phyloP scores from a whole-genome alignment of 2,888 invertebrate genomes.

The Neoscelio sp. region DNA sequence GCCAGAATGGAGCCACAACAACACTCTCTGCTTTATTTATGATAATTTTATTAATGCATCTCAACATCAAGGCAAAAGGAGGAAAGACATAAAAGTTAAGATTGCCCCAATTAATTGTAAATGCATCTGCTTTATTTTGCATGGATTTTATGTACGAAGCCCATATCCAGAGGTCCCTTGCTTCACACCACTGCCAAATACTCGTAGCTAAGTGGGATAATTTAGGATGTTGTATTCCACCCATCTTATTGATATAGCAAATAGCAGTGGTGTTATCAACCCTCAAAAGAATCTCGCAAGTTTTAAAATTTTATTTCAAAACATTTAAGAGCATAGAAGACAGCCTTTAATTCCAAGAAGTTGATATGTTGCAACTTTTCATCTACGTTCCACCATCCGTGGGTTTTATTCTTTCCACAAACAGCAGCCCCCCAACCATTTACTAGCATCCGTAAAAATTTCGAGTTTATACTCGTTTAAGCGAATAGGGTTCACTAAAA shows the following conservation, averaged over 20 bases:
- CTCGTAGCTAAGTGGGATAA: background rate
- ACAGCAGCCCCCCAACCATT: background rate
- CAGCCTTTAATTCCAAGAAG: constrained; percentile 1
- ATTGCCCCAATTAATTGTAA: background rate
- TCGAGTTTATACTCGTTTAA: background rate
- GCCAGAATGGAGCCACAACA: background rate
- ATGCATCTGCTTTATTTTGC: background rate
- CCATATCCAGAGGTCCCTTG: background rate
- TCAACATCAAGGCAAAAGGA: background rate
- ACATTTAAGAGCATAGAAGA: background rate
- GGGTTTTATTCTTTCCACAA: background rate
- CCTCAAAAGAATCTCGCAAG: constrained; percentile 8
- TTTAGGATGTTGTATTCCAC: background rate
- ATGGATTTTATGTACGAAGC: background rate
- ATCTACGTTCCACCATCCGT: too few species aligned
- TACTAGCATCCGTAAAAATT: background rate
- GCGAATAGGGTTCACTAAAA: background rate
- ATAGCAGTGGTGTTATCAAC: background rate
- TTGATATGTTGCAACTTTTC: background rate
- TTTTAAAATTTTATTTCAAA: background rate
- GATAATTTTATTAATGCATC: too few species aligned
- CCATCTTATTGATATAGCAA: background rate
- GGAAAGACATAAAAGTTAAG: constrained; percentile 7
- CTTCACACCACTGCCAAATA: constrained; percentile 4
- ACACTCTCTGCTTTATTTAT: background rate